Conservation (phyloP, 2,113 vertebrate species). For the Microcebus tavaratra region DNA sequence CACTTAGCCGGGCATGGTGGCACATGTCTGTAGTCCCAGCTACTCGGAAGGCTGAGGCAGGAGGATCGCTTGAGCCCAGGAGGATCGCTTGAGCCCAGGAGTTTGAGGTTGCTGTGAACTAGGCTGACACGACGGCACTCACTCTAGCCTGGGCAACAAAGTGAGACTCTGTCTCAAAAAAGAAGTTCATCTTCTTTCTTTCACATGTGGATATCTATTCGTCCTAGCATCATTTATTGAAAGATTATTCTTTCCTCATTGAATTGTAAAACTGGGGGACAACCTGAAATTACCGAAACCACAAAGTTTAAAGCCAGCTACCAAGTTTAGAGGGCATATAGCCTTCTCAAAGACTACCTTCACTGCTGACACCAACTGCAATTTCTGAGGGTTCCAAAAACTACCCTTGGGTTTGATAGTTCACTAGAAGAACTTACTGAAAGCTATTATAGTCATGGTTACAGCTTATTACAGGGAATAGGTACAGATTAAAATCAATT, state of each 20-base stretch:
- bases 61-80: too few species aligned
- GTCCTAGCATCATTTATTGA: neutral
- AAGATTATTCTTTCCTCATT: neutral
- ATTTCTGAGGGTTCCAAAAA: neutral
- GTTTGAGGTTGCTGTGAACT: too few species aligned
- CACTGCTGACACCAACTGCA: neutral
- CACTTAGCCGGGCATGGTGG: too few species aligned
- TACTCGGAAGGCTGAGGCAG: too few species aligned
- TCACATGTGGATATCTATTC: neutral
- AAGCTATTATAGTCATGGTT: neutral
- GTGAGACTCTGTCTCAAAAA: too few species aligned
- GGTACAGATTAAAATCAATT: neutral
- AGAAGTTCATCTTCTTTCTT: neutral
- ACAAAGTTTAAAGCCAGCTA: neutral
- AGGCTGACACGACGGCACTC: too few species aligned
- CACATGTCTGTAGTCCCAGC: too few species aligned
- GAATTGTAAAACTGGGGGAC: neutral
- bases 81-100: too few species aligned
- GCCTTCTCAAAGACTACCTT: neutral
- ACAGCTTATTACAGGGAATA: neutral
- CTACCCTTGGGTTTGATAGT: neutral
- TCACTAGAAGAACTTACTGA: neutral
- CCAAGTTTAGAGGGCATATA: neutral
- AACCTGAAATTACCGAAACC: neutral
- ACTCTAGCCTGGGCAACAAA: too few species aligned